Evolutionary conservation across 1,140 invertebrate genomes (phyloP).

Genomic region (Paraescarpia echinospica): DNA sequence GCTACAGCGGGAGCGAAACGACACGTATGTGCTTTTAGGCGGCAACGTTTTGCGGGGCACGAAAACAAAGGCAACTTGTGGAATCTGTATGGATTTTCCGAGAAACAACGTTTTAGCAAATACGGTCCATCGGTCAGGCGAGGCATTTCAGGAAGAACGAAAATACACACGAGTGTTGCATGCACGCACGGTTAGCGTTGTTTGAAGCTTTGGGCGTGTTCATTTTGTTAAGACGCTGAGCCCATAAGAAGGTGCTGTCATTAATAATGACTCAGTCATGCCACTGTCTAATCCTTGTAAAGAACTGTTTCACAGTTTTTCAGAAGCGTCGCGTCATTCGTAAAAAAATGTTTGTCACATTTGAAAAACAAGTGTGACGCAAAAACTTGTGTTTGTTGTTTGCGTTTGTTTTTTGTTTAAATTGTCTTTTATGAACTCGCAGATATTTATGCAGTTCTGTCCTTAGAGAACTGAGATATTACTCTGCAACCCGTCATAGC

Average conservation of each 20-base stretch:
- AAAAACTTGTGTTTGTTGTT: not conserved
- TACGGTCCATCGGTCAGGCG: not conserved
- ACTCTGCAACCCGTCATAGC: too few relatives aligned
- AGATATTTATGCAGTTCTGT: too few relatives aligned
- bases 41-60: not conserved
- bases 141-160: not conserved
- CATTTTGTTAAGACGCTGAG: not conserved
- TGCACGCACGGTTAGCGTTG: not conserved
- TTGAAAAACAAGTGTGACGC: not conserved
- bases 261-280: not conserved
- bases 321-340: not conserved
- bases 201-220: not conserved
- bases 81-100: not conserved
- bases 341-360: not conserved
- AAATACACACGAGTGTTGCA: not conserved
- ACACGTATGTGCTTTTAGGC: not conserved
- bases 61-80: not conserved
- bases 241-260: not conserved
- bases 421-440: not conserved
- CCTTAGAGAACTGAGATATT: too few relatives aligned
- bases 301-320: not conserved
- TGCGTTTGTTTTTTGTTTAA: not conserved
- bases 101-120: not conserved
- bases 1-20: not conserved
- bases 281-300: not conserved